Evolutionary conservation across 2,797 vertebrate genomes (phyloP).

Genomic region (Gambelia wislizenii): DNA sequence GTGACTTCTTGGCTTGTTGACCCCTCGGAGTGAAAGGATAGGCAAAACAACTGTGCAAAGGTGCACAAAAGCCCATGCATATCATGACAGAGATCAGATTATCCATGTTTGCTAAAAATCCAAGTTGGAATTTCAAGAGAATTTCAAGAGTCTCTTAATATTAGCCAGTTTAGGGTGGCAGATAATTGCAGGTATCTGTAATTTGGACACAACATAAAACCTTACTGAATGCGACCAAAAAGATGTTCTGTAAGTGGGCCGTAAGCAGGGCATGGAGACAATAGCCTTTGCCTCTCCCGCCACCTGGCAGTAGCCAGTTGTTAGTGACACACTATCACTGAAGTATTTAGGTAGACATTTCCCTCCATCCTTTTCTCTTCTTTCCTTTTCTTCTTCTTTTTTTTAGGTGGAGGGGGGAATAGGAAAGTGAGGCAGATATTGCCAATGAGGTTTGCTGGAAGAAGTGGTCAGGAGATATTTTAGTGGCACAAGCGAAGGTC

Average conservation of each 20-base stretch:
- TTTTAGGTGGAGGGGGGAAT: no score
- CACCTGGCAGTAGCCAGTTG: neutral
- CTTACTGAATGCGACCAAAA: neutral
- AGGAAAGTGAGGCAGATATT: neutral
- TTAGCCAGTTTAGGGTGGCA: neutral
- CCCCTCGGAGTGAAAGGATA: neutral
- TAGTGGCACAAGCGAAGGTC: no score
- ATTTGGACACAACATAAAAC: neutral
- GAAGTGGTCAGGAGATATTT: neutral
- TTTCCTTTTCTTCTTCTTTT: no score
- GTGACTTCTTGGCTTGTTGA: neutral
- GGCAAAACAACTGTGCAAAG: no score
- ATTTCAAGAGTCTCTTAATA: constrained; percentile 49
- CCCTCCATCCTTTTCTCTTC: neutral
- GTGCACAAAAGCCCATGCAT: neutral
- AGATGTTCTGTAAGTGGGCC: neutral
- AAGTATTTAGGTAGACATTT: neutral
- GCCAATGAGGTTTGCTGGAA: neutral
- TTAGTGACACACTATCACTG: neutral
- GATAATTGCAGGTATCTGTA: neutral
- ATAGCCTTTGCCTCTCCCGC: neutral
- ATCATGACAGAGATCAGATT: neutral
- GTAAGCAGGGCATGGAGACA: neutral
- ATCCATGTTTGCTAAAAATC: constrained; percentile 57
- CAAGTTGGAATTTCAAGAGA: constrained; percentile 60